phyloP scores from a whole-genome alignment of 2,888 invertebrate genomes.

The Caenorhabditis uteleia region DNA sequence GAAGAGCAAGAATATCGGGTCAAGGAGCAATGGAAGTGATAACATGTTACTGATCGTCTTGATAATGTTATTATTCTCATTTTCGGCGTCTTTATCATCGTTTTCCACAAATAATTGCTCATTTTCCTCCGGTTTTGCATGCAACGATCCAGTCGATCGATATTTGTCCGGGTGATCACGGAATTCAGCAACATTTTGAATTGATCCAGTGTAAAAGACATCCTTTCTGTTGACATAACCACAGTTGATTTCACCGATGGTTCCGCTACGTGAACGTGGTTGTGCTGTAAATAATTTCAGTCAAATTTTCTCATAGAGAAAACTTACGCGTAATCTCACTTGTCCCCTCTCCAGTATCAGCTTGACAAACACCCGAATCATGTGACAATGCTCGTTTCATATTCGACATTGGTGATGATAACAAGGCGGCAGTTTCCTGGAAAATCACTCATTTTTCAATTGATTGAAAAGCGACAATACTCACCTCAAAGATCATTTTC shows the following conservation, averaged over 20 bases:
- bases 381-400: conserved; percentile 28
- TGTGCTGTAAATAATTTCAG: no score
- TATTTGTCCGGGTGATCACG: conserved; percentile 72
- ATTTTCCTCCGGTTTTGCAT: conserved; percentile 33
- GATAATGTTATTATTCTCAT: conserved; percentile 47
- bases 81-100: conserved; percentile 37
- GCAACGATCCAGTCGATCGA: conserved; percentile 47
- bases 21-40: conserved; percentile 83
- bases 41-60: conserved; percentile 76
- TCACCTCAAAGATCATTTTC: no score
- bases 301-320: no score
- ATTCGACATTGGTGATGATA: conserved; percentile 27
- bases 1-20: conserved; percentile 87
- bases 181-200: conserved; percentile 85
- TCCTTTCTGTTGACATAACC: conserved; percentile 76
- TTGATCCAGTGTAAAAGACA: conserved; percentile 87
- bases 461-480: no score
- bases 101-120: conserved; percentile 33
- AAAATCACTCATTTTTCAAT: no score
- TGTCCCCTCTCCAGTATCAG: background rate
- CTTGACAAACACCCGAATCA: conserved; percentile 24
- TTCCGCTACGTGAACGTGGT: conserved; percentile 41
- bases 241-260: conserved; percentile 45
- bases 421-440: conserved; percentile 34
- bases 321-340: no score